Conservation (phyloP, 2,888 invertebrate species). For the Apamea monoglypha region DNA sequence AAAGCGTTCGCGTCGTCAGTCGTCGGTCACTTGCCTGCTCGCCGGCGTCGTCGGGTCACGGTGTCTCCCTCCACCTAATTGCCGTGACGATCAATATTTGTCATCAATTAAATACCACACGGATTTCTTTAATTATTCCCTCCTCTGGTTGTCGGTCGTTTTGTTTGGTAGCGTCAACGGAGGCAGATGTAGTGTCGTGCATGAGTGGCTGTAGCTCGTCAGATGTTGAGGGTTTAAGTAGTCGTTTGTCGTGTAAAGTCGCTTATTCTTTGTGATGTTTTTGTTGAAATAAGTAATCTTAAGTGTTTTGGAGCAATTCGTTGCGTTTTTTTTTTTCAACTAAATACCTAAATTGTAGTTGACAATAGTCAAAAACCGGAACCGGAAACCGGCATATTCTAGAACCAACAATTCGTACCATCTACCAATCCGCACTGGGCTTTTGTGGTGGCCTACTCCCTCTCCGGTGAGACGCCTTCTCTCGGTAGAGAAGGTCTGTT, state of each 20-base stretch:
- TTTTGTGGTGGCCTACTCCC: too few species aligned
- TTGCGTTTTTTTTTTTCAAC: too few species aligned
- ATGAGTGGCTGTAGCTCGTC: constrained; percentile 30
- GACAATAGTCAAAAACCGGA: too few species aligned
- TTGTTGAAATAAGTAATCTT: neutral
- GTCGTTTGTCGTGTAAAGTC: constrained; percentile 50
- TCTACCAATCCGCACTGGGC: too few species aligned
- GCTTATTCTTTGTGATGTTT: constrained; percentile 33
- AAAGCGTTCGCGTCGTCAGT: neutral
- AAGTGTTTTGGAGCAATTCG: too few species aligned
- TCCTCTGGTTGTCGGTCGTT: constrained; percentile 57
- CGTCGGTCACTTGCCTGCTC: constrained; percentile 40
- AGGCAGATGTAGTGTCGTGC: constrained; percentile 42
- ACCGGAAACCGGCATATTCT: too few species aligned
- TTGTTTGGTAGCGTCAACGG: constrained; percentile 64
- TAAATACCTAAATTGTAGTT: too few species aligned
- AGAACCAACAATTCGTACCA: too few species aligned
- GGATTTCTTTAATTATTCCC: constrained; percentile 75
- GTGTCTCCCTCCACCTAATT: constrained; percentile 74
- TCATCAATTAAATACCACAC: constrained; percentile 83
- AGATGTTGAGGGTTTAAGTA: constrained; percentile 39
- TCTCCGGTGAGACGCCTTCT: too few species aligned
- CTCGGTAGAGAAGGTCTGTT: too few species aligned
- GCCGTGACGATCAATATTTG: constrained; percentile 86
- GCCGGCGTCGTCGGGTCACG: constrained; percentile 71